These are phyloP conservation scores for Eutolmus rufibarbis DNA, from an alignment of 2,888 invertebrate species.

Conservation along the genomic window DNA sequence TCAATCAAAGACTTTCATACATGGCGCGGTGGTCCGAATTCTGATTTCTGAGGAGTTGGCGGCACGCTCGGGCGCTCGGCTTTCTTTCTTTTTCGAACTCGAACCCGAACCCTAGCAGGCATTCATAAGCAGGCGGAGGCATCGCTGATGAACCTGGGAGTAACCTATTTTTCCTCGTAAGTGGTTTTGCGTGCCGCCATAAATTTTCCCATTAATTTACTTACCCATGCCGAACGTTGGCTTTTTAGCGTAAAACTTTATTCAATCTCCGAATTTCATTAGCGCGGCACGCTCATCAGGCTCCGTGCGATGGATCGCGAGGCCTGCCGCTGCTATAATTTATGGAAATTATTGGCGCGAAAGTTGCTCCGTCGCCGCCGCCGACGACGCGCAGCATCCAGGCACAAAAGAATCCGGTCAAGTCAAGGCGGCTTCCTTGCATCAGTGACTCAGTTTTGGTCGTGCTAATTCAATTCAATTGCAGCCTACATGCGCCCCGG, in stretches of 20 bases:
- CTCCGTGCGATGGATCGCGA: not conserved
- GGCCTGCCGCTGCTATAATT: not conserved
- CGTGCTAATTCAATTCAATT: not conserved
- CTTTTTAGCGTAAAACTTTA: not conserved
- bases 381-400: not conserved
- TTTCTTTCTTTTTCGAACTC: not conserved
- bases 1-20: not conserved
- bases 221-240: not conserved
- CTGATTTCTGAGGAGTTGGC: not conserved
- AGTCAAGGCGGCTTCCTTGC: not conserved
- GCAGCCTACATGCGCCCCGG: not conserved
- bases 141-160: not conserved
- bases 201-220: not conserved
- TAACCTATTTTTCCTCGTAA: not conserved
- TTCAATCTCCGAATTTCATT: not conserved
- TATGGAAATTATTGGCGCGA: not conserved
- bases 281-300: not conserved
- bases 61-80: not conserved
- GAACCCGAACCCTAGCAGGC: not conserved
- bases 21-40: not conserved
- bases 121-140: not conserved
- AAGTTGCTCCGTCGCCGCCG: not conserved
- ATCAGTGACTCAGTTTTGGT: not conserved
- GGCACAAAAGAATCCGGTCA: not conserved
- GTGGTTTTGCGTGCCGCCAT: not conserved